A percentile compares a stretch with the other conserved stretches of the same genome.
phyloP scores from a whole-genome alignment of 2,113 vertebrate genomes.

The Leucopsar rothschildi region DNA sequence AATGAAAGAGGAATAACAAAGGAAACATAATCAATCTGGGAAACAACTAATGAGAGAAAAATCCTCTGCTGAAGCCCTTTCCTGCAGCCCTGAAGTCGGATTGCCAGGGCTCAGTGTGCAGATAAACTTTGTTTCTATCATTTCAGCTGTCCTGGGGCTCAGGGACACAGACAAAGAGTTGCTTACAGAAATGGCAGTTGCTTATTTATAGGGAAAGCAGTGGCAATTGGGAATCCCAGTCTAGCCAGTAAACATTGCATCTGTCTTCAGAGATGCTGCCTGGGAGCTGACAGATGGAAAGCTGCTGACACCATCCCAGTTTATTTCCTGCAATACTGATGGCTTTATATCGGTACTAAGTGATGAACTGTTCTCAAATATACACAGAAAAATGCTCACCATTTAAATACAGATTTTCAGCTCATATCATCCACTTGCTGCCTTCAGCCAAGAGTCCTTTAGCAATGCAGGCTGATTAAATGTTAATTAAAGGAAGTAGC shows the following conservation, averaged over 20 bases:
- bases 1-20: neutral
- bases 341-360: neutral
- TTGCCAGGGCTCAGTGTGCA: neutral
- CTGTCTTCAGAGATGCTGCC: neutral
- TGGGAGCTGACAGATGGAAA: conserved; percentile 23
- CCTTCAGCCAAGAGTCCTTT: conserved; percentile 7
- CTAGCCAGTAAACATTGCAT: conserved; percentile 1
- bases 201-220: conserved; percentile 26
- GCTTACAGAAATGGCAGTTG: neutral
- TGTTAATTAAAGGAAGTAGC: conserved; percentile 35
- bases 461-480: conserved; percentile 2
- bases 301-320: neutral
- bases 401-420: conserved; percentile 36
- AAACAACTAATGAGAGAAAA: neutral
- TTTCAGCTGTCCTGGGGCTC: neutral
- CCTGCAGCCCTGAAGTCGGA: neutral
- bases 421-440: neutral
- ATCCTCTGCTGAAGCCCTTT: neutral
- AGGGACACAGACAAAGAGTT: neutral
- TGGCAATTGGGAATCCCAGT: conserved; percentile 13
- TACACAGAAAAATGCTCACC: neutral
- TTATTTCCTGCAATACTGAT: neutral
- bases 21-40: neutral
- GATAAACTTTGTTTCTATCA: neutral
- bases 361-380: conserved; percentile 43